phyloP scores from a whole-genome alignment of 2,888 invertebrate genomes.

The Pachydiplax longipennis region DNA sequence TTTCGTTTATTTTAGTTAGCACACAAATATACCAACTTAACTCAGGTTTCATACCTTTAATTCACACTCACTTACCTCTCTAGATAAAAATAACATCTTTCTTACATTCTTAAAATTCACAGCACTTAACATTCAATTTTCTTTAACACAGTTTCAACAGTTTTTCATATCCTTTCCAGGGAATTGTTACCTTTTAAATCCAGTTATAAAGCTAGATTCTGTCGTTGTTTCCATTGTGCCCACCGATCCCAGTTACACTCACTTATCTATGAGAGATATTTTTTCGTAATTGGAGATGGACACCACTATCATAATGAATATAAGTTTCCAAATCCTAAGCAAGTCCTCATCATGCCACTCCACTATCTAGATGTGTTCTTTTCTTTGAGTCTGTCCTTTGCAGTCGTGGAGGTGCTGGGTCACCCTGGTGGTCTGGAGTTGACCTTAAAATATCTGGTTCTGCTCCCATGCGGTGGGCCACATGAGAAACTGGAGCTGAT shows the following conservation, averaged over 20 bases:
- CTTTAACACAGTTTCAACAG: not conserved
- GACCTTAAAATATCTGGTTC: slow-evolving; percentile 87
- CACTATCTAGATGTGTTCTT: slow-evolving; percentile 61
- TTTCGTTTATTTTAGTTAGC: not conserved
- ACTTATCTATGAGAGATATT: not conserved
- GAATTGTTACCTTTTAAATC: not conserved
- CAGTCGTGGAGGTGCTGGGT: slow-evolving; percentile 53
- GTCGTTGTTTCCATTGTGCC: not conserved
- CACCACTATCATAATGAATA: not conserved
- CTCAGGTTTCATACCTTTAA: not conserved
- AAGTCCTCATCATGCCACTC: slow-evolving; percentile 58
- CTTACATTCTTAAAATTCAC: slow-evolving; percentile 12
- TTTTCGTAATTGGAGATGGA: not conserved
- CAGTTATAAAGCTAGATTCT: not conserved
- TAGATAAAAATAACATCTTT: slow-evolving; percentile 40
- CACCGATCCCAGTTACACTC: not conserved
- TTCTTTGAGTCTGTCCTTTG: slow-evolving; percentile 63
- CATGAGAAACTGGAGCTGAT: slow-evolving; percentile 53
- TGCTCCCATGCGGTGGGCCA: slow-evolving; percentile 61
- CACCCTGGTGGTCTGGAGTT: slow-evolving; percentile 80
- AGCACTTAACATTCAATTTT: slow-evolving; percentile 4
- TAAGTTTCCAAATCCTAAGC: not conserved
- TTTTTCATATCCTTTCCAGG: not conserved
- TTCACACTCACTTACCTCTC: slow-evolving; percentile 1
- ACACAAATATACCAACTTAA: not conserved